A percentile compares a stretch with the other conserved stretches of the same genome.
phyloP scores from a whole-genome alignment of 2,888 invertebrate genomes.

The Cyrtodaria siliqua region DNA sequence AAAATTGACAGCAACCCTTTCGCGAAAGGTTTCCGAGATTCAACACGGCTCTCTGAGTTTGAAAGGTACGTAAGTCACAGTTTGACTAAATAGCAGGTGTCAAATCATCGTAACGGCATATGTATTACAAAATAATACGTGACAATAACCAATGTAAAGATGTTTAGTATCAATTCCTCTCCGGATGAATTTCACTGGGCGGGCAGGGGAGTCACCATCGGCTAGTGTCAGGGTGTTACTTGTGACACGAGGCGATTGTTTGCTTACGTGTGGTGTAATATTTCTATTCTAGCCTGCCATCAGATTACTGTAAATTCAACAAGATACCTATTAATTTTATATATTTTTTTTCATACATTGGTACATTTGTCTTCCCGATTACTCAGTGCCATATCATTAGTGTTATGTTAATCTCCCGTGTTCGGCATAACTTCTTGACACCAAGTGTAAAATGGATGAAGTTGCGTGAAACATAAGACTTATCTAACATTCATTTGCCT shows the following conservation, averaged over 20 bases:
- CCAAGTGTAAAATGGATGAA: conserved; percentile 24
- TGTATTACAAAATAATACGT: conserved; percentile 38
- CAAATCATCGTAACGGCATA: conserved; percentile 37
- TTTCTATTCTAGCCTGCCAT: conserved; percentile 27
- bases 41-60: conserved; percentile 91
- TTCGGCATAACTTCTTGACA: conserved; percentile 33
- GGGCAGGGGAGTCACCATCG: conserved; percentile 25
- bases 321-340: conserved; percentile 42
- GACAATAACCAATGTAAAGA: conserved; percentile 25
- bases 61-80: conserved; percentile 78
- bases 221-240: conserved; percentile 39
- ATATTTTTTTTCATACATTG: neutral
- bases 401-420: conserved; percentile 15
- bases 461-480: conserved; percentile 32
- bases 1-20: conserved; percentile 99
- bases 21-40: conserved; percentile 99
- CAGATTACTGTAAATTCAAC: conserved; percentile 13
- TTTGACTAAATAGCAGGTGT: conserved; percentile 37
- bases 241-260: conserved; percentile 40
- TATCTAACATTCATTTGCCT: neutral
- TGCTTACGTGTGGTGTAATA: conserved; percentile 31
- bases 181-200: conserved; percentile 39
- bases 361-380: conserved; percentile 12
- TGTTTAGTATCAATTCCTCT: conserved; percentile 18
- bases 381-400: conserved; percentile 29